Base-by-base conservation (phyloP, 2,797 vertebrate genomes). In the Ataeniobius toweri region DNA sequence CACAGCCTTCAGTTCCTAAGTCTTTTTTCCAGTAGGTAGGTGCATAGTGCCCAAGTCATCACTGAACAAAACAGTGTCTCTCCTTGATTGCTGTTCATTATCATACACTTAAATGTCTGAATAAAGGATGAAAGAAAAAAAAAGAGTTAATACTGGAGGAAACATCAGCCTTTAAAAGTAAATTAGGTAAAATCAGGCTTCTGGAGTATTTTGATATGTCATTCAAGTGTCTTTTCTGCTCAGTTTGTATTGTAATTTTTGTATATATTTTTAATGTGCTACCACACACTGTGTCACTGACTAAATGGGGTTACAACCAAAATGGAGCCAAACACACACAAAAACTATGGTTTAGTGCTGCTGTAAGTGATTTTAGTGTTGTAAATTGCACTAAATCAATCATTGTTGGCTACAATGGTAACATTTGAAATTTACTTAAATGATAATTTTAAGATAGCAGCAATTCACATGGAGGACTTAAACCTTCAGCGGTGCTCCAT, bases 81-180 rank as follows among this genome's bases (percentile, higher is more conserved):
- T 79, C 39, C 69, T 79, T 92, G 91, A 93, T 93, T 92, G 88
- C 87, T 83, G n/a, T 86, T 92, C 88, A 90, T 93, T 89, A 92
- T 78, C 83, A 87, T 83, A 84, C 80, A 89, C 92, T 93, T 86
- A 79, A 82, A 80, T 67, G 31, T 48, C 75, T 81, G 78, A 85
- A 81, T 85, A 79, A 89, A 86, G 67, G 73, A 85, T 73, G 36
- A 70, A 72, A 76, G 76, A 75, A 71, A 26, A 16, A 71, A 73
- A 74, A 74, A 31, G 48, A 87, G 84, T 82, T 78, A 50, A 80
- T 50, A 69, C 73, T 44, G 58, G 68, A 79, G 61, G 73, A 83
- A 72, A 87, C 83, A 61, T 87, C 77, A 73, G 80, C 83, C 78
- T 92, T 79, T 84, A 65, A 68, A 87, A 85, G 85, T 80, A 84